phyloP scores from a whole-genome alignment of 2,797 vertebrate genomes.

The Pipistrellus pygmaeus region DNA sequence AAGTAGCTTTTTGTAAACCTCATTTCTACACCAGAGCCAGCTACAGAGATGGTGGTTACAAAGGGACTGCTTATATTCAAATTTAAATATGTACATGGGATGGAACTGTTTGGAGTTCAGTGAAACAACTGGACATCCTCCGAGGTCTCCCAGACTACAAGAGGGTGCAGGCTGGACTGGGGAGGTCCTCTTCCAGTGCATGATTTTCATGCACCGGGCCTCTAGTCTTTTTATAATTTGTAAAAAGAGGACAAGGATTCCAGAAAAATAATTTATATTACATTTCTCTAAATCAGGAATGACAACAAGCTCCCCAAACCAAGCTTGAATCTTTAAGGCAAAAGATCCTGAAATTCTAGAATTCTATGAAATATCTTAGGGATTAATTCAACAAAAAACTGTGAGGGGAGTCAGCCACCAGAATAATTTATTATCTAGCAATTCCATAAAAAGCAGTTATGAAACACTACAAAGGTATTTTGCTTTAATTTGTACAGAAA shows the following conservation, averaged over 20 bases:
- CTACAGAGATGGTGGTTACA: neutral
- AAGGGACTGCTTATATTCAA: neutral
- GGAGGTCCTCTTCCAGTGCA: no score
- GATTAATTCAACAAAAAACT: neutral
- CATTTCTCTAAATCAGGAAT: constrained; percentile 19
- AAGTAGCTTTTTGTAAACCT: constrained; percentile 16
- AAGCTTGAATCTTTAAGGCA: constrained; percentile 8
- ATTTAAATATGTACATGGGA: neutral
- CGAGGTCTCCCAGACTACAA: no score
- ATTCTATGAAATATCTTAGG: constrained; percentile 22
- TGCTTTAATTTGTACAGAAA: neutral
- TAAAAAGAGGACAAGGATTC: constrained; percentile 19
- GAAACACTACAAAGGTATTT: neutral
- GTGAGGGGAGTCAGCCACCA: neutral
- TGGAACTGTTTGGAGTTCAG: neutral
- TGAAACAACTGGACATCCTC: neutral
- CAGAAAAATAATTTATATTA: neutral
- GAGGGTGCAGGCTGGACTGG: no score
- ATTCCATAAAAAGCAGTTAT: neutral
- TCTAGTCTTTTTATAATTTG: neutral
- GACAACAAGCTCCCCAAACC: neutral
- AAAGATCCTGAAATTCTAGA: constrained; percentile 23
- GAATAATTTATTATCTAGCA: neutral
- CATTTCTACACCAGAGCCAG: neutral
- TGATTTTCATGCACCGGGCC: no score